Evolutionary conservation across 2,888 invertebrate species (phyloP).

Genomic region (Maniola hyperantus): DNA sequence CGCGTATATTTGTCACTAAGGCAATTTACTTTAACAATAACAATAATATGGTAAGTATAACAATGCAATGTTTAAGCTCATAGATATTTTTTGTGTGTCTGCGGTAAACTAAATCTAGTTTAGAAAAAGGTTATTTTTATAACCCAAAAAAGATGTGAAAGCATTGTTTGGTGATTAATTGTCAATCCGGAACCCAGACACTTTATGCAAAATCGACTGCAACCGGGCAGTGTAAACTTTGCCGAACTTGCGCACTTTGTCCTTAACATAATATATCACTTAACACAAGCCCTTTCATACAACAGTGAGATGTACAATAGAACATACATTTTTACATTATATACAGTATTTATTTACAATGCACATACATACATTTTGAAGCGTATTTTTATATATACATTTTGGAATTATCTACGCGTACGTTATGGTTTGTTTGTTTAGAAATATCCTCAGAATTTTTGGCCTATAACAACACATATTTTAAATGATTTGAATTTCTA

Average conservation of each 20-base stretch:
- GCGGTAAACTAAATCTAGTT: too few relatives aligned
- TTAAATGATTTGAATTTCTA: background rate
- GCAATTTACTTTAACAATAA: too few relatives aligned
- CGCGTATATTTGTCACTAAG: too few relatives aligned
- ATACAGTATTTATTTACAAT: constrained; percentile 61
- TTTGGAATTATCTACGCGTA: constrained; percentile 40
- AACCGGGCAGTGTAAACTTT: background rate
- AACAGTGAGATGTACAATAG: constrained; percentile 18
- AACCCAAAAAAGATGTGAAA: too few relatives aligned
- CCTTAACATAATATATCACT: constrained; percentile 48
- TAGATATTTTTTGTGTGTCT: too few relatives aligned
- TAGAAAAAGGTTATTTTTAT: too few relatives aligned
- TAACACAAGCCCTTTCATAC: constrained; percentile 17
- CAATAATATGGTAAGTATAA: too few relatives aligned
- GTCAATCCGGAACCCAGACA: too few relatives aligned
- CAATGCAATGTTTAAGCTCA: too few relatives aligned
- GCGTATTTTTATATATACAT: constrained; percentile 49
- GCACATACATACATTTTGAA: constrained; percentile 54
- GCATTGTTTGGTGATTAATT: too few relatives aligned
- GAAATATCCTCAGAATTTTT: constrained; percentile 2
- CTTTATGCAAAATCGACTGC: background rate
- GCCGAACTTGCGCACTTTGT: constrained; percentile 49
- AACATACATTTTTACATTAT: constrained; percentile 59
- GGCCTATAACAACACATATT: background rate
- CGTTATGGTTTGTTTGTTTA: constrained; percentile 27